These are phyloP conservation scores for Agrochola litura DNA, from an alignment of 2,888 invertebrate genomes.

Conservation along the genomic window DNA sequence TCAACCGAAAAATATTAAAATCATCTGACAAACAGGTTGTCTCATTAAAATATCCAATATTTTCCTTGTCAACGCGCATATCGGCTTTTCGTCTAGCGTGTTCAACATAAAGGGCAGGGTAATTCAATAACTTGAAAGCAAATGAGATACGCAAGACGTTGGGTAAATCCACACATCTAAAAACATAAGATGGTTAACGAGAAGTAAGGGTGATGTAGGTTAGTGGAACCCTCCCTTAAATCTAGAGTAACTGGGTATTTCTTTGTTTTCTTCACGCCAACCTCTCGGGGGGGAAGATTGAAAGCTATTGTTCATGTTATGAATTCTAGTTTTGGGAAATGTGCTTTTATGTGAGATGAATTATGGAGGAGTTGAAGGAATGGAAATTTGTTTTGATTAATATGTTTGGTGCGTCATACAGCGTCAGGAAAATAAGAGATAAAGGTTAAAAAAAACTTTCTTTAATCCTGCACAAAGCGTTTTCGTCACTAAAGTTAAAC, in stretches of 20 bases:
- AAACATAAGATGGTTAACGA: conserved; percentile 62
- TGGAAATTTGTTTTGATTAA: conserved; percentile 8
- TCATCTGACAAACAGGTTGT: conserved; percentile 34
- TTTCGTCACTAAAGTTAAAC: neutral
- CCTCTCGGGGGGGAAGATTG: conserved; percentile 51
- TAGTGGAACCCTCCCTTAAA: conserved; percentile 43
- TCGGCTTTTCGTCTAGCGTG: conserved; percentile 43
- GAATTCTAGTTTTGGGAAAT: conserved; percentile 57
- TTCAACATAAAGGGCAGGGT: conserved; percentile 42
- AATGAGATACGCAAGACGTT: conserved; percentile 53
- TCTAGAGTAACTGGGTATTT: conserved; percentile 54
- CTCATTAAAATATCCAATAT: conserved; percentile 65
- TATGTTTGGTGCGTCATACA: neutral
- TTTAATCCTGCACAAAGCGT: neutral
- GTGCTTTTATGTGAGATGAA: conserved; percentile 18
- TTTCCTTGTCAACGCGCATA: conserved; percentile 58
- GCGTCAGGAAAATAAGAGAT: neutral
- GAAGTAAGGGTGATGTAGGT: conserved; percentile 52
- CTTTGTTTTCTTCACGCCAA: conserved; percentile 54
- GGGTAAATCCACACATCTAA: conserved; percentile 56
- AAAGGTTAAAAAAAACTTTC: neutral
- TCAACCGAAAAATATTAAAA: conserved; percentile 39
- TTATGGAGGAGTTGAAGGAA: conserved; percentile 15
- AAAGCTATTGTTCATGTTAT: conserved; percentile 52
- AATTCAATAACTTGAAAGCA: conserved; percentile 62